Percentiles rank a stretch among this genome's conserved stretches.
Evolutionary conservation across 53 echinoderm and acorn worm species (phyloP).

Genomic region (Echinometra lucunter): DNA sequence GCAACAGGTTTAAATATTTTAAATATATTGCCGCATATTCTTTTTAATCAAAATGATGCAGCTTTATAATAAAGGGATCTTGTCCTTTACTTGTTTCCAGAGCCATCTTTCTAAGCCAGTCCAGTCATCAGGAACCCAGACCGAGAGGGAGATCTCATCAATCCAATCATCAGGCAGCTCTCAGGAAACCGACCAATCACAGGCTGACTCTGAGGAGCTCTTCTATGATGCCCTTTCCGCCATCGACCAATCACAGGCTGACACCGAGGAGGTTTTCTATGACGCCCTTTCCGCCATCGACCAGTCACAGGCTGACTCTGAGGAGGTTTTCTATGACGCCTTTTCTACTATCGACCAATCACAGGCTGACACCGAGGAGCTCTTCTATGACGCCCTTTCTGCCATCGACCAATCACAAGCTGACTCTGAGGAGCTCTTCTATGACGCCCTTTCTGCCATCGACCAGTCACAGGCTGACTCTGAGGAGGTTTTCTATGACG

Average conservation of each 20-base stretch:
- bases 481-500: conserved; percentile 36
- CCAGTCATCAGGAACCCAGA: neutral
- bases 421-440: no score
- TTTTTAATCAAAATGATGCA: no score
- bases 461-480: neutral
- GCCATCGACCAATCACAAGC: no score
- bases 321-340: neutral
- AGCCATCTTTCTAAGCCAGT: neutral
- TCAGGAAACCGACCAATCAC: neutral
- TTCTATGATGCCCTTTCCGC: neutral
- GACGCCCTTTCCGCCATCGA: no score
- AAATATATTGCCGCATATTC: no score
- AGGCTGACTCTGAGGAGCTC: neutral
- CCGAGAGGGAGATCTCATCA: neutral
- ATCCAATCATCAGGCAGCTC: neutral
- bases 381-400: conserved; percentile 12
- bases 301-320: neutral
- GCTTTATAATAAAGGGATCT: neutral
- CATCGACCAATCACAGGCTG: no score
- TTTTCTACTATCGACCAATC: neutral
- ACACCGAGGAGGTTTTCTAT: no score
- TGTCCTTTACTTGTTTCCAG: neutral
- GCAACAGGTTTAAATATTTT: no score
- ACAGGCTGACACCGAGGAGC: neutral
- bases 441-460: conserved; percentile 10